These are phyloP conservation scores for Oncorhynchus keta DNA, from an alignment of 2,113 vertebrate genomes.

Conservation along the genomic window DNA sequence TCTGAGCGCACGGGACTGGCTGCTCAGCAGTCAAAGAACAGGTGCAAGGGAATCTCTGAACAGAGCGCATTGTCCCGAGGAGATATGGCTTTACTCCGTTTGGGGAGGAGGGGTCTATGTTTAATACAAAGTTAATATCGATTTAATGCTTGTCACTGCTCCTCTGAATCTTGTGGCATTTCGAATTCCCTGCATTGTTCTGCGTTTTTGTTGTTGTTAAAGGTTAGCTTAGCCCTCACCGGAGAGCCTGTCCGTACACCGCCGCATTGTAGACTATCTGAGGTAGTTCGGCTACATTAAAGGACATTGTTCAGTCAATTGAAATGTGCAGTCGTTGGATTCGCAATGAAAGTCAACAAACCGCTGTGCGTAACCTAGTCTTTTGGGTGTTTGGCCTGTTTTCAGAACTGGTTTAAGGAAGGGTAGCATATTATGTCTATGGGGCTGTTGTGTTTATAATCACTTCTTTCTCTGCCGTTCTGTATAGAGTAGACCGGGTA, in stretches of 20 bases:
- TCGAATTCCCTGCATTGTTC: slow-evolving; percentile 48
- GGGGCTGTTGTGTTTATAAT: too few species aligned
- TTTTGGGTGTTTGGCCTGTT: neutral
- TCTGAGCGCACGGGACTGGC: neutral
- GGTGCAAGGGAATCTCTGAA: slow-evolving; percentile 71
- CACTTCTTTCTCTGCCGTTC: too few species aligned
- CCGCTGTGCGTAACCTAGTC: neutral
- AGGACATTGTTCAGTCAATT: neutral
- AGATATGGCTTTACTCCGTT: slow-evolving; percentile 63
- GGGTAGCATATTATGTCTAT: too few species aligned
- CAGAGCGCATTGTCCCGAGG: slow-evolving; percentile 47
- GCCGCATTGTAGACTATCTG: neutral
- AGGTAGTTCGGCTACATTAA: neutral
- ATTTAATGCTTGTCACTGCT: slow-evolving; percentile 82
- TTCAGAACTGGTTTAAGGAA: neutral
- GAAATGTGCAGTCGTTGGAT: neutral
- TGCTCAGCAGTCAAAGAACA: slow-evolving; percentile 55
- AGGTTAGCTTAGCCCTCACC: neutral
- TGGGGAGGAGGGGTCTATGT: slow-evolving; percentile 67
- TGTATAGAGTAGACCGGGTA: too few species aligned
- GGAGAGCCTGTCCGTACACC: slow-evolving; percentile 25
- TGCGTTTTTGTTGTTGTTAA: slow-evolving; percentile 12
- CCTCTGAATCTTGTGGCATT: slow-evolving; percentile 62
- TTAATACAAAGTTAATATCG: slow-evolving; percentile 83
- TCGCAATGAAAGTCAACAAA: neutral